phyloP scores from a whole-genome alignment of 2,113 vertebrate genomes.

The Oreotrochilus melanogaster region DNA sequence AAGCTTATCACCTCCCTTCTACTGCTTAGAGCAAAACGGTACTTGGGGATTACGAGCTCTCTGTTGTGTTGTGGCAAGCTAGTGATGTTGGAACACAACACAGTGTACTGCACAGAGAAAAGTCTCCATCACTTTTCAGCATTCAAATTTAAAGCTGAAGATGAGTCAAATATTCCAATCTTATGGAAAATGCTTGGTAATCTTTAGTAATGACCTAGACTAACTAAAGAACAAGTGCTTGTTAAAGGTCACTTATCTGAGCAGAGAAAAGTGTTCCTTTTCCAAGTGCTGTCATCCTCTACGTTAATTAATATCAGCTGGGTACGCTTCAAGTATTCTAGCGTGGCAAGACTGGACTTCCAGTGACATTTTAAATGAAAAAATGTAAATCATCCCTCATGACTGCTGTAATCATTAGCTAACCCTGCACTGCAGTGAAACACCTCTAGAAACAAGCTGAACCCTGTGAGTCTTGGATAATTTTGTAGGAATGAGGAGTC shows the following conservation, averaged over 20 bases:
- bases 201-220: constrained; percentile 78
- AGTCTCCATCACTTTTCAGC: not conserved
- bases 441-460: not conserved
- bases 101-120: not conserved
- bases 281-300: constrained; percentile 78
- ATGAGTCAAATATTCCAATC: constrained; percentile 37
- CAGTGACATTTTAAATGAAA: constrained; percentile 79
- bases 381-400: constrained; percentile 65
- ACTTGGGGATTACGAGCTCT: not conserved
- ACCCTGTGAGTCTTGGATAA: constrained; percentile 7
- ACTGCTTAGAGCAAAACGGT: not conserved
- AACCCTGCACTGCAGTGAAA: not conserved
- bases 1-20: not conserved
- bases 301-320: constrained; percentile 82
- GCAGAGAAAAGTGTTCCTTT: constrained; percentile 58
- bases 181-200: constrained; percentile 63
- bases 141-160: not conserved
- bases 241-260: constrained; percentile 80
- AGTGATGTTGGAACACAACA: not conserved
- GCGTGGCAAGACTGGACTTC: constrained; percentile 73
- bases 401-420: constrained; percentile 34
- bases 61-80: not conserved
- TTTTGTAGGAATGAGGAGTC: not conserved
- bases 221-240: constrained; percentile 67
- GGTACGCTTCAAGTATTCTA: constrained; percentile 64